Evolutionary conservation across 2,888 invertebrate genomes (phyloP), one percentile per base, ranked within the genome.

Genomic region (Creontiades dilutus): DNA sequence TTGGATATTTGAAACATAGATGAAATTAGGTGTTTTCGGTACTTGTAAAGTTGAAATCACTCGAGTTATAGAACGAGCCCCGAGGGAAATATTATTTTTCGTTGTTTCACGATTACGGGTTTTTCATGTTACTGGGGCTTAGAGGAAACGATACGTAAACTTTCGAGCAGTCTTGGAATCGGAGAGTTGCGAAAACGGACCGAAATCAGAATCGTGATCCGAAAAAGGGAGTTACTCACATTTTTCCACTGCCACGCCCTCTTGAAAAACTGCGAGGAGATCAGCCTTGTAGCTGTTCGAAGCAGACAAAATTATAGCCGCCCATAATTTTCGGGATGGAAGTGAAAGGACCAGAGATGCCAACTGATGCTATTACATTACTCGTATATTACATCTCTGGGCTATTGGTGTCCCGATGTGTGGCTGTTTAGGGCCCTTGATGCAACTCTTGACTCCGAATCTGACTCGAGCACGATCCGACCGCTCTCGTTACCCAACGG

Each of bases 241-340:
- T 68, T 68, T 68, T 57, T n/a, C 57, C 68, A 5, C 68, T 23
- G 13, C 68, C 68, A 27, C 68, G 23, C 68, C 68, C 68, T 68
- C 23, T 68, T 68, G 23, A 68, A 68, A 68, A 68, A 23, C 68
- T 27, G 12, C 23, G 68, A 68, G 23, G 68, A 9, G 19, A n/a
- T 2, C 23, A 23, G 68, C 68, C 68, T 68, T 68, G 68, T 68
- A 27, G 23, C 68, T n/a, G 68, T 68, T 68, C 68, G 68, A 68
- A 37, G 37, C 7, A 37, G 68, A 23, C n/a, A 68, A 68, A 68
- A 68, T 68, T 68, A 68, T 68, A 68, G 68, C 68, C 23, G 12
- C 68, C 23, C 68, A 68, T 68, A 68, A 68, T 68, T 68, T 61
- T 68, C 27, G 12, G 68, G 68, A 68, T 68, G 68, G 23, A 68